Percentiles rank a stretch among this genome's conserved stretches.
Evolutionary conservation across 2,888 invertebrate species (phyloP).

Genomic region (Tetranychus truncatus): DNA sequence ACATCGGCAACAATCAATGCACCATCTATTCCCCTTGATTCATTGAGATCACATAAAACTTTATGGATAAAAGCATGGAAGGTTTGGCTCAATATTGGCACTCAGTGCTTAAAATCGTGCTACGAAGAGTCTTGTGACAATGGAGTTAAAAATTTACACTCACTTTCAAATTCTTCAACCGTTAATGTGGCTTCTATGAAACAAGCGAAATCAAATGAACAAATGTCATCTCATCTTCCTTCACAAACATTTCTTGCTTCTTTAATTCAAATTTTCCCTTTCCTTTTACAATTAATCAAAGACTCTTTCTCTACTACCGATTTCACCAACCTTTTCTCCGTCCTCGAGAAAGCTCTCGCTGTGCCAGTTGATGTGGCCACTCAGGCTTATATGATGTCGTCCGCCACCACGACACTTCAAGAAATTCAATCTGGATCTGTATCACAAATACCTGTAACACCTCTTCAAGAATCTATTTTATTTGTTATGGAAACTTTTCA

Average conservation of each 20-base stretch:
- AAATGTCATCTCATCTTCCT: slow-evolving; percentile 51
- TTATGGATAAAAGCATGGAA: slow-evolving; percentile 65
- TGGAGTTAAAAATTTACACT: neutral
- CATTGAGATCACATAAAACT: neutral
- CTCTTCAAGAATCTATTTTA: slow-evolving; percentile 62
- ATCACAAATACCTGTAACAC: slow-evolving; percentile 40
- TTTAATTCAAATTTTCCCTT: slow-evolving; percentile 82
- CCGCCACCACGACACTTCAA: neutral
- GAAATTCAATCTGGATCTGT: neutral
- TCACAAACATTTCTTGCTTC: slow-evolving; percentile 84
- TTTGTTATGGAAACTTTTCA: slow-evolving; percentile 72
- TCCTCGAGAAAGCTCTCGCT: slow-evolving; percentile 54
- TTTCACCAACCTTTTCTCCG: slow-evolving; percentile 56
- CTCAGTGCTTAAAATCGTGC: neutral
- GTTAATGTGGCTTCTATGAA: neutral
- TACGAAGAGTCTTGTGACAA: neutral
- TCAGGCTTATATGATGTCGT: slow-evolving; percentile 13
- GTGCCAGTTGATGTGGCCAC: slow-evolving; percentile 54
- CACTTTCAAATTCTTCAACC: neutral
- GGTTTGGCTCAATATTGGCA: slow-evolving; percentile 58
- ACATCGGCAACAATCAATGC: neutral
- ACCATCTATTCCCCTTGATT: neutral
- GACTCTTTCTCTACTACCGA: slow-evolving; percentile 44
- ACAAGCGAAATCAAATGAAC: neutral
- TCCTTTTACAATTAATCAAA: slow-evolving; percentile 73